Percentiles rank a stretch among this genome's conserved stretches.
These are phyloP conservation scores for Fregetta grallaria DNA, from an alignment of 2,113 vertebrate genomes.

Conservation along the genomic window DNA sequence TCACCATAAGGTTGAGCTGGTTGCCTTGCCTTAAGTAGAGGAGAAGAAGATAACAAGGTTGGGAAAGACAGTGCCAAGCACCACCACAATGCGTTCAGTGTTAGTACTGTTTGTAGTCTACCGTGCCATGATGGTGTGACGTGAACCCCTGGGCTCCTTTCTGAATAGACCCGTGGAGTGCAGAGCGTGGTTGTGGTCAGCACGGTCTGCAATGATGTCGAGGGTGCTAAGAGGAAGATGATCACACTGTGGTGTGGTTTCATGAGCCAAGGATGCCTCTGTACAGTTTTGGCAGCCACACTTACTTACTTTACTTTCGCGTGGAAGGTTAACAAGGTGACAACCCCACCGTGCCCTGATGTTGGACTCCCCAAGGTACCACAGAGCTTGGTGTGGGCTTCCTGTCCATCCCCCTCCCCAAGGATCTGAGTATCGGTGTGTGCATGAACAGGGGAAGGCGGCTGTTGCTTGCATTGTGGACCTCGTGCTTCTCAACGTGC, in stretches of 20 bases:
- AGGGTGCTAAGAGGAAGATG: not conserved
- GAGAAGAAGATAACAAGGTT: not conserved
- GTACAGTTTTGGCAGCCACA: not conserved
- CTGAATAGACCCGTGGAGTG: not conserved
- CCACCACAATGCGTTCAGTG: not conserved
- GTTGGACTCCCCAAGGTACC: not conserved
- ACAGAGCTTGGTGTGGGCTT: not conserved
- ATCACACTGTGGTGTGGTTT: not conserved
- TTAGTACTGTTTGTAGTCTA: not conserved
- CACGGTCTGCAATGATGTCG: rapidly evolving
- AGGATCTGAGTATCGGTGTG: not conserved
- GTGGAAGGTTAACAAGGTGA: not conserved
- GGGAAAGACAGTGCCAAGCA: not conserved
- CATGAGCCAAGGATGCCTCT: not conserved
- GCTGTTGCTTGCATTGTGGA: not conserved
- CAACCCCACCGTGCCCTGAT: not conserved
- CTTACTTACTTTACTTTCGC: not conserved
- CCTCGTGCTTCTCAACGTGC: not conserved
- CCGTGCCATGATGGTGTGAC: not conserved
- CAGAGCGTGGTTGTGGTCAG: not conserved
- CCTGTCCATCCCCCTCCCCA: rapidly evolving
- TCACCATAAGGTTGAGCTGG: not conserved
- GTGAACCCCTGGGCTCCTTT: not conserved
- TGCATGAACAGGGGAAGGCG: not conserved
- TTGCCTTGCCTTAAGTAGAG: not conserved